These are phyloP conservation scores for Melozone crissalis DNA, from an alignment of 2,113 vertebrate species.

Conservation along the genomic window DNA sequence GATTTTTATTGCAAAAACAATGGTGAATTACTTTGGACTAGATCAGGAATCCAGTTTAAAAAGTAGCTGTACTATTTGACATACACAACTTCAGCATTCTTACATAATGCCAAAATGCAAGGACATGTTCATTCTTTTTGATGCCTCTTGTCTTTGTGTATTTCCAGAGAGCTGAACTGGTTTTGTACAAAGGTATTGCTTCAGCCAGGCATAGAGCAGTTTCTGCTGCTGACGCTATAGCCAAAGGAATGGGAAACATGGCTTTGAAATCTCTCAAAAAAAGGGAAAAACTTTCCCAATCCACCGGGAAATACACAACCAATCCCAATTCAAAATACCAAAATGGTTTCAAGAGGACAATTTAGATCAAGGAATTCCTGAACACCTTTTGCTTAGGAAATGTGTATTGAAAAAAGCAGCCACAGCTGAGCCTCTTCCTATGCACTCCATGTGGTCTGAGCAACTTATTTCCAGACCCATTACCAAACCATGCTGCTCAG, in stretches of 20 bases:
- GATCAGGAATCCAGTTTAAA: background rate
- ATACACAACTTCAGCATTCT: background rate
- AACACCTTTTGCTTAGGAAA: background rate
- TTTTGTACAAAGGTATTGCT: background rate
- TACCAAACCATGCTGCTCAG: background rate
- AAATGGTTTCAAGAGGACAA: background rate
- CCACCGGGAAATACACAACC: background rate
- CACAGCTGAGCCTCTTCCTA: background rate
- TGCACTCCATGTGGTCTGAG: background rate
- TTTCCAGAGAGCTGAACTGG: background rate
- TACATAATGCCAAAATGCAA: background rate
- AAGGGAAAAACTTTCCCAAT: background rate
- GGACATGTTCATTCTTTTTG: background rate
- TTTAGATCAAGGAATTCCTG: background rate
- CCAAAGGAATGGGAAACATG: background rate
- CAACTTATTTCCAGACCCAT: fast-evolving
- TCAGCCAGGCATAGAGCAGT: background rate
- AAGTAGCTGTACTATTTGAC: background rate
- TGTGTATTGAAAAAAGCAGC: background rate
- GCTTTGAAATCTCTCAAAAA: background rate
- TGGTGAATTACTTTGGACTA: background rate
- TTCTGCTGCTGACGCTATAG: background rate
- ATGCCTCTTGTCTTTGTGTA: background rate
- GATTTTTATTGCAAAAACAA: background rate
- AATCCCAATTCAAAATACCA: background rate